Evolutionary conservation across 2,797 vertebrate genomes (phyloP).

Genomic region (Phoxinus dragarum): DNA sequence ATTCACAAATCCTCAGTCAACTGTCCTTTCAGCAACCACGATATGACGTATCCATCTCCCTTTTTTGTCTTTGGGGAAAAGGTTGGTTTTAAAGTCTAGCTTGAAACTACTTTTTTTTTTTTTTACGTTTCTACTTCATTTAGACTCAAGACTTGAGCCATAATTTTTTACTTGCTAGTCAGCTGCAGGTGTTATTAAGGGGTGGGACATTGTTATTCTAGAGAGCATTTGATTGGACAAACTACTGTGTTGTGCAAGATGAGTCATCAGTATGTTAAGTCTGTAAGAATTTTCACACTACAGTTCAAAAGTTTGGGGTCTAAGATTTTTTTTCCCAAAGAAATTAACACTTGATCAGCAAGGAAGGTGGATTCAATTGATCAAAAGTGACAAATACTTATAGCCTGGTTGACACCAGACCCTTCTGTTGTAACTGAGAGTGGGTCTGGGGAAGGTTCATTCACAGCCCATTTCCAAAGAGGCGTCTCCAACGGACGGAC

Average conservation of each 20-base stretch:
- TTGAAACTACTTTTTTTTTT: neutral
- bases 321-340: neutral
- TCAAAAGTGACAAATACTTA: neutral
- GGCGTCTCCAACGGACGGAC: too few species aligned
- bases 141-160: neutral
- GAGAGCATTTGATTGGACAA: neutral
- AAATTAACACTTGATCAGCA: neutral
- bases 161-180: neutral
- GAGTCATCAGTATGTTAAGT: neutral
- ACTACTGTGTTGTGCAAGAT: too few species aligned
- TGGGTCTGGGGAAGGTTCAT: too few species aligned
- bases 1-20: slow-evolving; percentile 98
- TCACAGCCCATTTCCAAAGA: too few species aligned
- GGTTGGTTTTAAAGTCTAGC: slow-evolving; percentile 72
- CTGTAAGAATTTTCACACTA: too few species aligned
- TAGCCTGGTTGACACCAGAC: too few species aligned
- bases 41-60: slow-evolving; percentile 90
- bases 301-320: neutral
- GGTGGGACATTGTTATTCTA: neutral
- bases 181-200: neutral
- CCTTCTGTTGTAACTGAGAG: too few species aligned
- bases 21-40: slow-evolving; percentile 95
- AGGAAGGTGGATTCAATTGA: neutral
- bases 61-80: slow-evolving; percentile 98
- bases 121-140: neutral